Evolutionary conservation across 2,888 invertebrate genomes (phyloP).

Genomic region (Litoditis marina): DNA sequence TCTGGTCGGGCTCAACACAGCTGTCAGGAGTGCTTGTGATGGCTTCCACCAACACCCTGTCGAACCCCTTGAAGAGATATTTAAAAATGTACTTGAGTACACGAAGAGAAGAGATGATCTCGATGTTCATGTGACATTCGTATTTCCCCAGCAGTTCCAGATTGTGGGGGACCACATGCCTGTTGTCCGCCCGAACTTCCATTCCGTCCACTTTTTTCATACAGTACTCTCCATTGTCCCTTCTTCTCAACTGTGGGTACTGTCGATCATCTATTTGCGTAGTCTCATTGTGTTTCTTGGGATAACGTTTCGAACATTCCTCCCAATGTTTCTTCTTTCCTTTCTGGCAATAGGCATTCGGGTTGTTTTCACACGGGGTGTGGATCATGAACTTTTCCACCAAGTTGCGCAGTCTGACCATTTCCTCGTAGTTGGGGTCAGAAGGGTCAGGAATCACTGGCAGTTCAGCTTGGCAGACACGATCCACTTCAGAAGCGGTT

Average conservation of each 20-base stretch:
- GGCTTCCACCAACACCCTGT: conserved; percentile 12
- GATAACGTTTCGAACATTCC: conserved; percentile 5
- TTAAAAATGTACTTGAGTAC: conserved; percentile 20
- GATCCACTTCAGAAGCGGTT: conserved; percentile 9
- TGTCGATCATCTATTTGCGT: not conserved
- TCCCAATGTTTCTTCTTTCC: too few species aligned
- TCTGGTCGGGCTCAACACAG: too few species aligned
- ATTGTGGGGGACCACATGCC: conserved; percentile 14
- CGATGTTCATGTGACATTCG: conserved; percentile 13
- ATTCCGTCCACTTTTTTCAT: too few species aligned
- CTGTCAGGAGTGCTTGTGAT: not conserved
- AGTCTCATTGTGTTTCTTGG: not conserved
- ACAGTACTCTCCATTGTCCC: not conserved
- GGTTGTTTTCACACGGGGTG: conserved; percentile 5
- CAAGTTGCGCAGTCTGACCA: not conserved
- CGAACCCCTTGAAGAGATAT: conserved; percentile 13
- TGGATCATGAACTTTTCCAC: conserved; percentile 16
- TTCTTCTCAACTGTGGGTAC: conserved; percentile 2
- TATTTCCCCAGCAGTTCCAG: not conserved
- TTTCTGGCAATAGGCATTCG: too few species aligned
- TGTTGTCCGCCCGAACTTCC: conserved; percentile 6
- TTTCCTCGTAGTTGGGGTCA: not conserved
- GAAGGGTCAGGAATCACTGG: not conserved
- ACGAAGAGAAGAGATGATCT: conserved; percentile 4
- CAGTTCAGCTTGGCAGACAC: conserved; percentile 3